Percentiles rank a stretch among this genome's conserved stretches.
Conservation (phyloP, 1,140 invertebrate species). For the Leguminivora glycinivorella region DNA sequence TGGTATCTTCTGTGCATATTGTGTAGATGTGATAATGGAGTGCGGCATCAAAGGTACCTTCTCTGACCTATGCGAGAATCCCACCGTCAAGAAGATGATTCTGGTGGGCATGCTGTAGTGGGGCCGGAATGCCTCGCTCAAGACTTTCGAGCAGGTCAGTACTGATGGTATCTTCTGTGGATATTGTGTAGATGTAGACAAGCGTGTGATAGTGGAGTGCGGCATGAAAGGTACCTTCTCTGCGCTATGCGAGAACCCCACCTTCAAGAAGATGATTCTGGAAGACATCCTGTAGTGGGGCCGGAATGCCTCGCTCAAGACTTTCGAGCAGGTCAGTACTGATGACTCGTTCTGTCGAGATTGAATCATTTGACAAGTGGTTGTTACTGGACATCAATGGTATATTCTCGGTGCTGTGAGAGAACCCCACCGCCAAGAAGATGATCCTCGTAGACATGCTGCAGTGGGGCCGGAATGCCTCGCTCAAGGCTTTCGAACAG, state of each 20-base stretch:
- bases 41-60: too few relatives aligned
- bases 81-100: conserved; percentile 94
- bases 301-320: conserved; percentile 92
- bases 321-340: too few relatives aligned
- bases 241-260: too few relatives aligned
- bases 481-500: conserved; percentile 98
- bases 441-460: conserved; percentile 94
- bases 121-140: conserved; percentile 93
- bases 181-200: too few relatives aligned
- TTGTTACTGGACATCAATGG: conserved; percentile 84
- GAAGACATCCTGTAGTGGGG: conserved; percentile 94
- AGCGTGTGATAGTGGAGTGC: too few relatives aligned
- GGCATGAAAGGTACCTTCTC: too few relatives aligned
- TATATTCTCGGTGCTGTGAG: conserved; percentile 92
- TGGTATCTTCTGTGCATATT: too few relatives aligned
- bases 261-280: conserved; percentile 93
- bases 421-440: conserved; percentile 92
- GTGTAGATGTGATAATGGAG: too few relatives aligned
- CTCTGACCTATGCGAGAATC: too few relatives aligned
- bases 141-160: conserved; percentile 98
- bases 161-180: too few relatives aligned
- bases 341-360: too few relatives aligned
- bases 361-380: too few relatives aligned
- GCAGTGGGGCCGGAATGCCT: conserved; percentile 91
- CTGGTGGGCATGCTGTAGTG: conserved; percentile 92